Evolutionary conservation across 2,888 invertebrate genomes (phyloP).

Genomic region (Kuschelorhynchus macadamiae): DNA sequence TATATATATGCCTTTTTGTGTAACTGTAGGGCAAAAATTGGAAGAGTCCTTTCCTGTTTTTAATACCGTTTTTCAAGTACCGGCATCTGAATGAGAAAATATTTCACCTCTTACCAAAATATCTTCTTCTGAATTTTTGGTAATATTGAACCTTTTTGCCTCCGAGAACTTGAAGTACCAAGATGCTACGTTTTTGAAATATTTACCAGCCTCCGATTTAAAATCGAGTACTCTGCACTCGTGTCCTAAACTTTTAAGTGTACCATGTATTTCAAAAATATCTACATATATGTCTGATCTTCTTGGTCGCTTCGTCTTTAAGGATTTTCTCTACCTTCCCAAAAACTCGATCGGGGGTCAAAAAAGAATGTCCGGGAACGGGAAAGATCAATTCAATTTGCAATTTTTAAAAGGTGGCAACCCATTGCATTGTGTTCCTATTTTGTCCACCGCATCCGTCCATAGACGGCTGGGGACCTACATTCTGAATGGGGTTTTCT

Average conservation of each 20-base stretch:
- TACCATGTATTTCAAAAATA: slow-evolving; percentile 20
- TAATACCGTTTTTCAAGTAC: slow-evolving; percentile 5
- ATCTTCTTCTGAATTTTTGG: slow-evolving; percentile 5
- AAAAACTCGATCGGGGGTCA: slow-evolving; percentile 10
- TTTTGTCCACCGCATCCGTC: too few relatives aligned
- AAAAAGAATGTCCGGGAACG: slow-evolving; percentile 14
- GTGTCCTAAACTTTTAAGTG: not conserved
- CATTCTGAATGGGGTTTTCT: too few relatives aligned
- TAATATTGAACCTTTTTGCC: slow-evolving; percentile 2
- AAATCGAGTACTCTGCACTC: slow-evolving; percentile 5
- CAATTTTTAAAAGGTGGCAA: too few relatives aligned
- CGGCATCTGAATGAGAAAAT: slow-evolving; percentile 10
- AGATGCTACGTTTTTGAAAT: slow-evolving; percentile 11
- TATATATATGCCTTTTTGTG: not conserved
- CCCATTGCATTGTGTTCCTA: too few relatives aligned
- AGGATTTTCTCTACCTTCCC: slow-evolving; percentile 13
- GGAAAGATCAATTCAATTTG: too few relatives aligned
- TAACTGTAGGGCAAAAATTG: not conserved
- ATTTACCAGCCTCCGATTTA: slow-evolving; percentile 3
- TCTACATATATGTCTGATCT: slow-evolving; percentile 16
- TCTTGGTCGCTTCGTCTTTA: slow-evolving; percentile 8
- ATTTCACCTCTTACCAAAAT: slow-evolving; percentile 24
- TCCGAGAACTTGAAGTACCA: slow-evolving; percentile 6
- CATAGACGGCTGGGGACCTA: too few relatives aligned
- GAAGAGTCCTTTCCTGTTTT: slow-evolving; percentile 7